Evolutionary conservation across 2,797 vertebrate genomes (phyloP).

Genomic region (Merluccius polli): DNA sequence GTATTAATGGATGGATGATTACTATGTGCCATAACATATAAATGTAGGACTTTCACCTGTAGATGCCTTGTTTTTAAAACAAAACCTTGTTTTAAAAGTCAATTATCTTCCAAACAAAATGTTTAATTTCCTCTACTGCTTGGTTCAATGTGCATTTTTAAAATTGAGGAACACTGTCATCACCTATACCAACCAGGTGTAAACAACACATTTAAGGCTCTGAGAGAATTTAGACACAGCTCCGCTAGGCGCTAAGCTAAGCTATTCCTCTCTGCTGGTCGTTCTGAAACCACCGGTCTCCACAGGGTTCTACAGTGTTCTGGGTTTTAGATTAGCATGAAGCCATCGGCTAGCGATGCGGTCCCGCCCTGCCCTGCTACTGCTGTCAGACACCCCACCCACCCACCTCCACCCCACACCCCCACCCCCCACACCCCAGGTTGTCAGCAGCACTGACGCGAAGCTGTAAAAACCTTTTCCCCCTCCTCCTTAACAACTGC

Average conservation of each 20-base stretch:
- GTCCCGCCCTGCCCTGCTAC: conserved; percentile 68
- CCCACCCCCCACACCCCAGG: conserved; percentile 73
- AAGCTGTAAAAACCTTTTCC: conserved; percentile 81
- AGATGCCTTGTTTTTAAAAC: neutral
- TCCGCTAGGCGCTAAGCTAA: neutral
- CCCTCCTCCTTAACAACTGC: conserved; percentile 79
- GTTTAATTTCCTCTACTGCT: neutral
- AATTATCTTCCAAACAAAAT: neutral
- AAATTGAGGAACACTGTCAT: neutral
- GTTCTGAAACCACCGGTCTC: neutral
- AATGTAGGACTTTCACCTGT: too few relatives aligned
- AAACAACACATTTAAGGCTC: neutral
- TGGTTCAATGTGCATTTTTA: neutral
- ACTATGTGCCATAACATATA: neutral
- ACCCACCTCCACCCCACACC: conserved; percentile 70
- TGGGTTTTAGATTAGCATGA: conserved; percentile 70
- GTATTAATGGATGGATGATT: neutral
- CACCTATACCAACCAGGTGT: neutral
- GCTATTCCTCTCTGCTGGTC: neutral
- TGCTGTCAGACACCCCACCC: conserved; percentile 78
- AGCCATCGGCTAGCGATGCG: conserved; percentile 66
- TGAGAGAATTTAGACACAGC: neutral
- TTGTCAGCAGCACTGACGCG: conserved; percentile 78
- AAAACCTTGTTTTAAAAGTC: neutral
- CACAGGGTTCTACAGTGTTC: conserved; percentile 57